phyloP scores from a whole-genome alignment of 2,888 invertebrate species.

The Pseudanteris insignis region DNA sequence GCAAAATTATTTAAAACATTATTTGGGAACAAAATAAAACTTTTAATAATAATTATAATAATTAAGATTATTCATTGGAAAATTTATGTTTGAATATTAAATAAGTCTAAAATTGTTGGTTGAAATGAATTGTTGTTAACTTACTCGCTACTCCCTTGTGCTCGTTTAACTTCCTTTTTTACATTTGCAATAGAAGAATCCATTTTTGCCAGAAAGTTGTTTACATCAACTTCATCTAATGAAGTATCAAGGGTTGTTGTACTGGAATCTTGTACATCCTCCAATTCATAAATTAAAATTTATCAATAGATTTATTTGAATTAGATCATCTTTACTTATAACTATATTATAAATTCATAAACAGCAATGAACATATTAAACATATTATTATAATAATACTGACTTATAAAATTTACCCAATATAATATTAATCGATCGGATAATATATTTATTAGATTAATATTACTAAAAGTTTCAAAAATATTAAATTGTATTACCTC shows the following conservation, averaged over 20 bases:
- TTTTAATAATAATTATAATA: no score
- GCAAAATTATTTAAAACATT: no score
- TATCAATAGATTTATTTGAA: constrained; percentile 4
- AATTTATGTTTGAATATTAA: neutral
- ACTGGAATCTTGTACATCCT: constrained; percentile 51
- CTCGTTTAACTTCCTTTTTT: constrained; percentile 83
- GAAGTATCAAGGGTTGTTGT: constrained; percentile 58
- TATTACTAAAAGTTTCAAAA: no score
- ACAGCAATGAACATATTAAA: no score
- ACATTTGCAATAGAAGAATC: constrained; percentile 86
- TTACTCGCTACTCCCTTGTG: constrained; percentile 85
- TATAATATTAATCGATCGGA: no score
- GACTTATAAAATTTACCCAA: no score
- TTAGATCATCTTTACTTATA: constrained; percentile 38
- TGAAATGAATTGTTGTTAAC: constrained; percentile 62
- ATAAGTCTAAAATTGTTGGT: neutral
- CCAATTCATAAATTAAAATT: constrained; percentile 18
- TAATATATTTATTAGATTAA: no score
- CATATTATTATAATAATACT: no score
- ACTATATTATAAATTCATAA: no score
- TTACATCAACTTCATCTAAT: constrained; percentile 77
- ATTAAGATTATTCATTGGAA: no score
- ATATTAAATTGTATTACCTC: no score
- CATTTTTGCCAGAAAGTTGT: constrained; percentile 83
- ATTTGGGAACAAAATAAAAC: no score